Percentiles rank a stretch among this genome's conserved stretches.
These are phyloP conservation scores for Mythimna pallens DNA, from an alignment of 2,888 invertebrate species.

Conservation along the genomic window DNA sequence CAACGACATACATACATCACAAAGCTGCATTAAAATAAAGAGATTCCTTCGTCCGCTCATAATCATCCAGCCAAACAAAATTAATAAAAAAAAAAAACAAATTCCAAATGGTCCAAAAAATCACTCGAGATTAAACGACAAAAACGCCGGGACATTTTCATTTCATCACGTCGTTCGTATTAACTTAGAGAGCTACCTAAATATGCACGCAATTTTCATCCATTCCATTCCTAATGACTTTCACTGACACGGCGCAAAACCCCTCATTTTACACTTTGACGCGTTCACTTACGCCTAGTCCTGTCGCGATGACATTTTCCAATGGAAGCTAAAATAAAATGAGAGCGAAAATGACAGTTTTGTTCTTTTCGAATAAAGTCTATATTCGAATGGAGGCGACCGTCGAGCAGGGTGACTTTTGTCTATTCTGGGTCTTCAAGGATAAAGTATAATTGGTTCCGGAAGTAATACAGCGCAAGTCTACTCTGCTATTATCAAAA, in stretches of 20 bases:
- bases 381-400: constrained; percentile 70
- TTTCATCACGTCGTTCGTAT: constrained; percentile 86
- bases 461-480: constrained; percentile 75
- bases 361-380: constrained; percentile 75
- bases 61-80: constrained; percentile 55
- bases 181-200: constrained; percentile 86
- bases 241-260: constrained; percentile 89
- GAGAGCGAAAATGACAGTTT: constrained; percentile 69
- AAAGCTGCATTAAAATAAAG: constrained; percentile 20
- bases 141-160: constrained; percentile 82
- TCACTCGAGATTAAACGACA: constrained; percentile 71
- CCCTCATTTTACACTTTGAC: constrained; percentile 91
- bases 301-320: constrained; percentile 88
- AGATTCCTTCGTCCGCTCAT: constrained; percentile 22
- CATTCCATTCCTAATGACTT: constrained; percentile 90
- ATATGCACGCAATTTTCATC: constrained; percentile 90
- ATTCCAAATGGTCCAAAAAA: constrained; percentile 72
- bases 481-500: constrained; percentile 65
- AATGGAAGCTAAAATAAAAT: constrained; percentile 79
- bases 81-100: constrained; percentile 65
- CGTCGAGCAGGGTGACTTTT: constrained; percentile 82
- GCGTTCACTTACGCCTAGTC: constrained; percentile 89
- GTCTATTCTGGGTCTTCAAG: constrained; percentile 88
- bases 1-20: background rate
- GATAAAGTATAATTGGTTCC: constrained; percentile 82